A percentile compares a stretch with the other conserved stretches of the same genome.
phyloP scores from a whole-genome alignment of 1,140 invertebrate genomes.

The Physella acuta region DNA sequence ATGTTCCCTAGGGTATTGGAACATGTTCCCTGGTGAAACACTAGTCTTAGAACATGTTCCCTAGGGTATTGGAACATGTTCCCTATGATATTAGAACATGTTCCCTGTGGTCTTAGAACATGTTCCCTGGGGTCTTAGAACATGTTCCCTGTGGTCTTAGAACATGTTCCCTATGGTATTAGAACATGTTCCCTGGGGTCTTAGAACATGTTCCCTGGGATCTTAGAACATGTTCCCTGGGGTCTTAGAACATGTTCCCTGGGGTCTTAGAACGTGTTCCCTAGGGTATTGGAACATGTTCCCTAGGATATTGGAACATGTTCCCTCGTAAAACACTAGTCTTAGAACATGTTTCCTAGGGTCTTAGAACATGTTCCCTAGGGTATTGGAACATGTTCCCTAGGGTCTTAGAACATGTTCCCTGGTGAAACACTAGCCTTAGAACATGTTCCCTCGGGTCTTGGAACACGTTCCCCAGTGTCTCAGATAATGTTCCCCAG shows the following conservation, averaged over 20 bases:
- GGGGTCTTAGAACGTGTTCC: not conserved
- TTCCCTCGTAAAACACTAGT: not conserved
- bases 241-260: not conserved
- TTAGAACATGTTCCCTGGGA: not conserved
- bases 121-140: not conserved
- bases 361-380: not conserved
- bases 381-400: not conserved
- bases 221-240: not conserved
- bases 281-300: not conserved
- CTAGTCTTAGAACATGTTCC: not conserved
- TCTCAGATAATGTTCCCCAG: not conserved
- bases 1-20: not conserved
- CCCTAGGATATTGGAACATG: not conserved
- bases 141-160: not conserved
- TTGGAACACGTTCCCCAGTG: not conserved
- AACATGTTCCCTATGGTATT: not conserved
- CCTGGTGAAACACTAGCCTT: not conserved
- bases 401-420: not conserved
- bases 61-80: not conserved
- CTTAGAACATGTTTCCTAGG: not conserved
- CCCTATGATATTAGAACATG: not conserved
- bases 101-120: not conserved
- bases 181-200: not conserved
- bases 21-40: not conserved
- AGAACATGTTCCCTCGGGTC: not conserved